Percentiles rank a stretch among this genome's conserved stretches.
Conservation (phyloP, 2,113 vertebrate species). For the Carlito syrichta region DNA sequence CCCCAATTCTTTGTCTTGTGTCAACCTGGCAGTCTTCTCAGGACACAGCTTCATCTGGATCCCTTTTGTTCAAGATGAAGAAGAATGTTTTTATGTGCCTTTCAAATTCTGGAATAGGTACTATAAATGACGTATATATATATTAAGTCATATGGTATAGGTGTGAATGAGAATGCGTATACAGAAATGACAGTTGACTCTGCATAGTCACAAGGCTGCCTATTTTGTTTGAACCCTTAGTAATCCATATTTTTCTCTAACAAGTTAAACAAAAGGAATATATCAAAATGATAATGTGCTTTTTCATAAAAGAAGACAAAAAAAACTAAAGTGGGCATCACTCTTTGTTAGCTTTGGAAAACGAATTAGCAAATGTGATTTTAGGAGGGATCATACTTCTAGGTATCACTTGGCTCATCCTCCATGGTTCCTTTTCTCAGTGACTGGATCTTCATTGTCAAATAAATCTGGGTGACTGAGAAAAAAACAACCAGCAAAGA, state of each 20-base stretch:
- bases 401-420: not conserved
- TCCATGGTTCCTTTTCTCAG: not conserved
- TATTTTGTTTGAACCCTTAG: not conserved
- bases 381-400: not conserved
- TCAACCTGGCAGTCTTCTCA: not conserved
- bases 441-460: not conserved
- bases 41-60: not conserved
- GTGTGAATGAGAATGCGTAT: not conserved
- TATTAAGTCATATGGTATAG: not conserved
- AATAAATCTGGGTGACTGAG: not conserved
- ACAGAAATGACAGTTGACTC: not conserved
- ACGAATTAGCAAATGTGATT: not conserved
- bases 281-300: not conserved
- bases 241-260: slow-evolving; percentile 9
- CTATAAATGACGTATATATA: not conserved
- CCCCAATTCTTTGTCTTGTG: not conserved
- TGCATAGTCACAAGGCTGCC: not conserved
- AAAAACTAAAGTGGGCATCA: not conserved
- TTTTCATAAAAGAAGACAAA: not conserved
- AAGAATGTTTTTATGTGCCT: not conserved
- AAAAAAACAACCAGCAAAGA: not conserved
- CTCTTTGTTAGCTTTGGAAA: not conserved
- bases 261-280: not conserved
- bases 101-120: not conserved
- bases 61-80: not conserved